Evolutionary conservation across 2,888 invertebrate species (phyloP).

Genomic region (Homarus gammarus): DNA sequence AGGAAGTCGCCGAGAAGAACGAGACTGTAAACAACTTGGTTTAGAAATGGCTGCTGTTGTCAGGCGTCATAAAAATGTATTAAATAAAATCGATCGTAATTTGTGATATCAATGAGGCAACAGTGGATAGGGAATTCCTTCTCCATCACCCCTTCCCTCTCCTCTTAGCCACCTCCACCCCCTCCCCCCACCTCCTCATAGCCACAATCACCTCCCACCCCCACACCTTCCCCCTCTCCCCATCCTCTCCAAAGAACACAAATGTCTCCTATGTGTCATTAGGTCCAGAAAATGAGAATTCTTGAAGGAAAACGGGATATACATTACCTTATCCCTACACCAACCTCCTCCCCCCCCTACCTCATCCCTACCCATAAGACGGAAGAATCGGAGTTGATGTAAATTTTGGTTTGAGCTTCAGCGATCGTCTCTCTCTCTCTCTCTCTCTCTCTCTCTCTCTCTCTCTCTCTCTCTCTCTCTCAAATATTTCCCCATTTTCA

Average conservation of each 20-base stretch:
- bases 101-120: conserved; percentile 31
- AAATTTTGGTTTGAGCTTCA: conserved; percentile 20
- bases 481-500: background rate
- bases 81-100: conserved; percentile 46
- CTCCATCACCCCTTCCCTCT: too few relatives aligned
- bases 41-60: background rate
- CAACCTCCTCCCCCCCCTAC: background rate
- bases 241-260: too few relatives aligned
- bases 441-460: too few relatives aligned
- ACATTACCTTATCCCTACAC: conserved; percentile 26
- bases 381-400: conserved; percentile 1
- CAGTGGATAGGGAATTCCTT: too few relatives aligned
- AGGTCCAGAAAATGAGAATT: conserved; percentile 46
- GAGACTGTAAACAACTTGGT: too few relatives aligned
- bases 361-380: background rate
- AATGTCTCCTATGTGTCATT: conserved; percentile 39
- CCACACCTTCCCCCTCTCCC: too few relatives aligned
- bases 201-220: too few relatives aligned
- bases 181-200: too few relatives aligned
- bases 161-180: too few relatives aligned
- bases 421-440: background rate
- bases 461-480: background rate
- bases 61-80: conserved; percentile 21
- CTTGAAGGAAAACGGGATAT: conserved; percentile 40
- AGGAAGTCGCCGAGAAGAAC: background rate